Conservation (phyloP, 2,888 invertebrate species). For the Drosophila ezoana region DNA sequence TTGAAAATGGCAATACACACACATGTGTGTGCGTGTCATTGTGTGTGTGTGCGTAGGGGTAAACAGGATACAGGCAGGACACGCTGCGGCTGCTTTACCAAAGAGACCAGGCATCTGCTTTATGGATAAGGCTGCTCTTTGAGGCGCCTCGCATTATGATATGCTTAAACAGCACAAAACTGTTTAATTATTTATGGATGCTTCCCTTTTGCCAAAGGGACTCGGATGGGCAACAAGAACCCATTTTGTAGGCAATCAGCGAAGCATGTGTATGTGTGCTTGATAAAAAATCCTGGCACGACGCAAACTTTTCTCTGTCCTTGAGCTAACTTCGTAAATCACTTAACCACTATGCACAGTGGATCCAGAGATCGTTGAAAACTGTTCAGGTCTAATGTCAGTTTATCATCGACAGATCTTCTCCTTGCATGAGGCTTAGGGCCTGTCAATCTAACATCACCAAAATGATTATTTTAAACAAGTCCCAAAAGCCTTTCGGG, state of each 20-base stretch:
- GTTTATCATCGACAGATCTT: conserved; percentile 17
- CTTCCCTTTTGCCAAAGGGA: conserved; percentile 35
- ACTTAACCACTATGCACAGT: conserved; percentile 28
- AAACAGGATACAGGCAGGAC: conserved; percentile 42
- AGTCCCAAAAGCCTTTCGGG: conserved; percentile 23
- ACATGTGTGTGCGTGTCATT: background rate
- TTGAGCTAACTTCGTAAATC: conserved; percentile 27
- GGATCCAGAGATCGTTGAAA: conserved; percentile 35
- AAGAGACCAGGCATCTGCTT: conserved; percentile 40
- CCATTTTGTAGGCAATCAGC: conserved; percentile 47
- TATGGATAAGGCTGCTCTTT: conserved; percentile 54
- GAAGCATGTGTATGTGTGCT: conserved; percentile 40
- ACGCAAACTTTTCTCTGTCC: conserved; percentile 33
- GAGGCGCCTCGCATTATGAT: conserved; percentile 78
- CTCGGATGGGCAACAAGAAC: conserved; percentile 5
- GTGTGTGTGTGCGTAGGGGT: conserved; percentile 15
- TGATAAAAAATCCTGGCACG: conserved; percentile 36
- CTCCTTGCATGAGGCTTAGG: too few relatives aligned
- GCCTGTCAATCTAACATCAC: conserved; percentile 21
- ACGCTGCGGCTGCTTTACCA: conserved; percentile 39
- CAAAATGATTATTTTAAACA: conserved; percentile 12
- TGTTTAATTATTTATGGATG: conserved; percentile 83
- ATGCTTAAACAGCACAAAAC: conserved; percentile 81
- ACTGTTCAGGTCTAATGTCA: background rate
- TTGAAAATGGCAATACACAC: conserved; percentile 54